Conservation (phyloP, 2,113 vertebrate genomes). For the Clinocottus analis region DNA sequence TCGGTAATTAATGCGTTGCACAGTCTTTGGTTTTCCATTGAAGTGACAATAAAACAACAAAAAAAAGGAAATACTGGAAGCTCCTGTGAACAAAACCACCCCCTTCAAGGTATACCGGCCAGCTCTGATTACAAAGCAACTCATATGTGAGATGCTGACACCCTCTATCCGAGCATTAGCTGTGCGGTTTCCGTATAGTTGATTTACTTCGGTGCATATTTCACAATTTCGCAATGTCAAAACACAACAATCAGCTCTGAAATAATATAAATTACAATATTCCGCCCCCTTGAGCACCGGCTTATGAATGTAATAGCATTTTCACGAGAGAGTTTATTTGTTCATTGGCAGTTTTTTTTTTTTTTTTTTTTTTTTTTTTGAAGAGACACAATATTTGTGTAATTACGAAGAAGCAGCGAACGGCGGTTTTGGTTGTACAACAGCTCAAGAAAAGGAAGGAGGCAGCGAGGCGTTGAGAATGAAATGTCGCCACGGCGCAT, state of each 20-base stretch:
- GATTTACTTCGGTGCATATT: constrained; percentile 9
- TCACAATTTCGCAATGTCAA: constrained; percentile 3
- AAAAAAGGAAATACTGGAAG: not conserved
- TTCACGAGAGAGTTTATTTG: constrained; percentile 57
- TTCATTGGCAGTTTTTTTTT: constrained; percentile 51
- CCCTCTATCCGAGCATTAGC: not conserved
- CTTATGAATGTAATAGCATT: constrained; percentile 59
- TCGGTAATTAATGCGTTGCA: constrained; percentile 30
- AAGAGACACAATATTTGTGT: constrained; percentile 55
- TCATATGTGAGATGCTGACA: not conserved
- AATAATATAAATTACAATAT: constrained; percentile 47
- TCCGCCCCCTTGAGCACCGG: constrained; percentile 27
- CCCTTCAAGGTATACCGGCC: not conserved
- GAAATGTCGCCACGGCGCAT: constrained; percentile 12
- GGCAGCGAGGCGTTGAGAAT: constrained; percentile 43
- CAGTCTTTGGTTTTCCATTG: constrained; percentile 5
- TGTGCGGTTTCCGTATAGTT: constrained; percentile 8
- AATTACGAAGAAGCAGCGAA: constrained; percentile 51
- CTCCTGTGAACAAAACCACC: not conserved
- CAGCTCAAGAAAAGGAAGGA: constrained; percentile 51
- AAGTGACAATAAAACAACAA: not conserved
- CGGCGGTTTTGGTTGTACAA: constrained; percentile 29
- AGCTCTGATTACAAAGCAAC: not conserved
- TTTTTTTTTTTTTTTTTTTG: constrained; percentile 38
- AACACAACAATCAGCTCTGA: constrained; percentile 39